Base-by-base conservation (phyloP, 2,113 vertebrate genomes). In the Channa maculata region DNA sequence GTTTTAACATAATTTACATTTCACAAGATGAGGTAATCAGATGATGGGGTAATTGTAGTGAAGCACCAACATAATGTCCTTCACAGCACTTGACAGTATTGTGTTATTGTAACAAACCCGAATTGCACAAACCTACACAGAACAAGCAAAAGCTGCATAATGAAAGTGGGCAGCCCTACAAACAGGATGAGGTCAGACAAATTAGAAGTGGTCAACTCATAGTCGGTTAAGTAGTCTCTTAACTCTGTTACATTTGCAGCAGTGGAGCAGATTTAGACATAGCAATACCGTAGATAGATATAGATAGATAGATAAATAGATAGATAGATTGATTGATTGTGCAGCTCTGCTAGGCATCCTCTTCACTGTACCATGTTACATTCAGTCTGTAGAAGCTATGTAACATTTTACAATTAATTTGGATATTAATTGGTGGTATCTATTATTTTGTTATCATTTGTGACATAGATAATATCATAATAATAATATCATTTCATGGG, bases 171-270 rank as follows among this genome's bases (percentile, higher is more conserved):
- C 65, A 70, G 34, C 78, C 44, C 66, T 78, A 33, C 60, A 77
- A 55, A 52, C 1, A 3, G 86, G 80, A 88, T 77, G 68, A 84
- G 84, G 80, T 76, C 65, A 79, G 74, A 84, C 77, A 71, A 71
- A 66, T 77, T 85, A 33, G 66, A 77, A 76, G 65, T 68, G 70
- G 62, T 72, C 65, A 85, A 75, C 64, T 60, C 61, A 71, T 64
- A 39, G 43, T 41, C 15, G 66, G 79, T n/a, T 24, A 24, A 24
- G 24, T 24, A 24, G 24, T 24, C 24, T 24, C 24, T 24, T 24
- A 24, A 24, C 24, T 24, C 24, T 24, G 24, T 24, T 24, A 24
- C 24, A 24, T 24, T 24, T 24, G 24, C 24, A 24, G 24, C 1
- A 24, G 24, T 24, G 24, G 24, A 24, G 24, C 24, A 24, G 24